Base-by-base conservation (phyloP, 2,113 vertebrate species). In the Leucopsar rothschildi region DNA sequence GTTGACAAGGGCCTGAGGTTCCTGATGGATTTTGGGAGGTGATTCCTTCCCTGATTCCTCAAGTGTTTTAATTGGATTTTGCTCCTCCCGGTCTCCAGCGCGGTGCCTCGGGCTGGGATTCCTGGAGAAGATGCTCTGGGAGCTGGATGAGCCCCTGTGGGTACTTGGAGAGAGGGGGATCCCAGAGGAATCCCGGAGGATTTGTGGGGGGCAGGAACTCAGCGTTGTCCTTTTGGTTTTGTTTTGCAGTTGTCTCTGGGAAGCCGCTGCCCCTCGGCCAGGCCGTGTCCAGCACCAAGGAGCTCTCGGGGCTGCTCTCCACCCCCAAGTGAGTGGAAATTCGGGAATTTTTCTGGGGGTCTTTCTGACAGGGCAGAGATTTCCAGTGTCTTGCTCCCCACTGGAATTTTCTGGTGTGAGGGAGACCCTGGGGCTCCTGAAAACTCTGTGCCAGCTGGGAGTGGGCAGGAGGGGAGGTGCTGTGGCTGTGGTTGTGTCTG, bases 271-370 rank as follows among this genome's bases (percentile, higher is more conserved):
- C 98, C 7, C 50, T 98, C 92, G 97, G 60, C 52, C 70, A 57
- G 4, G 9, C 98, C 2, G 72, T 98, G 29, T n/a, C 98, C 9
- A 97, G 98, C 15, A 84, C 98, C 21, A 99, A 99, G 97, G 99
- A 99, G 92, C 98, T 99, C 25, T 98, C 98, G 0, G 99, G 99
- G 81, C 98, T 99, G 82, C 98, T 99, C 60, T 96, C 98, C 80
- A 86, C 98, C 70, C 97, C 99, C 75, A 99, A 98, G 99, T 99
- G 98, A 97, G 98, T 97, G 60, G 17, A 6, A 11, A 47, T 27
- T 71, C 1, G 82, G 82, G 29, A 4, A 5, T 50, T 29, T 10
- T 5, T n/a, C 39, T 16, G 13, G 29, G 29, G 7, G 10, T n/a
- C 7, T 49, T 22, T 33, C 18, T 28, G 17, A 3, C 40, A 42